These are phyloP conservation scores for Chaetodon auriga DNA, from an alignment of 2,113 vertebrate species.

Conservation along the genomic window DNA sequence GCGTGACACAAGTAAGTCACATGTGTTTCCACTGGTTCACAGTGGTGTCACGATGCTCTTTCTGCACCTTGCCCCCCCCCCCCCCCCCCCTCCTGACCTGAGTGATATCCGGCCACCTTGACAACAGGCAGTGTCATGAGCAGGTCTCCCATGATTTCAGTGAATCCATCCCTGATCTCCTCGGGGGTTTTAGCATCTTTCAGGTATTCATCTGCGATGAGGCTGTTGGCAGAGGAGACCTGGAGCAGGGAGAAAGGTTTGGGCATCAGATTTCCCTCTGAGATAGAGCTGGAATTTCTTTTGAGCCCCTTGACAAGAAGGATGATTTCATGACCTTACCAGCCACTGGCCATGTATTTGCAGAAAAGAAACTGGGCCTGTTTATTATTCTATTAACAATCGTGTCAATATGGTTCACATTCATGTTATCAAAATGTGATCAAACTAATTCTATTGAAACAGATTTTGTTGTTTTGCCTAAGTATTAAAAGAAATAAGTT, in stretches of 20 bases:
- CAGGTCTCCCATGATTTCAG: constrained; percentile 85
- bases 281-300: background rate
- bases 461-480: no score
- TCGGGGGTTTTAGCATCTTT: constrained; percentile 81
- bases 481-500: no score
- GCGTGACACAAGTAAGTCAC: background rate
- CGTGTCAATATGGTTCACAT: background rate
- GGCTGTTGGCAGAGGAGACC: constrained; percentile 59
- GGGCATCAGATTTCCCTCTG: background rate
- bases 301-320: background rate
- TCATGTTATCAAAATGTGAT: background rate
- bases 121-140: constrained; percentile 84
- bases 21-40: background rate
- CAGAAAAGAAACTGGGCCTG: background rate
- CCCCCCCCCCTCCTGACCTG: constrained; percentile 73
- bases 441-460: no score
- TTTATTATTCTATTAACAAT: background rate
- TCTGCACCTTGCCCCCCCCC: background rate
- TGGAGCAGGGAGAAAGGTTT: constrained; percentile 33
- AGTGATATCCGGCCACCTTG: constrained; percentile 82
- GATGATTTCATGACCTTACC: background rate
- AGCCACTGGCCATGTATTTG: background rate
- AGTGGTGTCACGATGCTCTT: background rate
- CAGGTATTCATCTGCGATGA: constrained; percentile 83
- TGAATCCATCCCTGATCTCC: constrained; percentile 80